Evolutionary conservation across 1,140 invertebrate species (phyloP), one percentile per base, ranked within the genome.

Genomic region (Ephestia elutella): DNA sequence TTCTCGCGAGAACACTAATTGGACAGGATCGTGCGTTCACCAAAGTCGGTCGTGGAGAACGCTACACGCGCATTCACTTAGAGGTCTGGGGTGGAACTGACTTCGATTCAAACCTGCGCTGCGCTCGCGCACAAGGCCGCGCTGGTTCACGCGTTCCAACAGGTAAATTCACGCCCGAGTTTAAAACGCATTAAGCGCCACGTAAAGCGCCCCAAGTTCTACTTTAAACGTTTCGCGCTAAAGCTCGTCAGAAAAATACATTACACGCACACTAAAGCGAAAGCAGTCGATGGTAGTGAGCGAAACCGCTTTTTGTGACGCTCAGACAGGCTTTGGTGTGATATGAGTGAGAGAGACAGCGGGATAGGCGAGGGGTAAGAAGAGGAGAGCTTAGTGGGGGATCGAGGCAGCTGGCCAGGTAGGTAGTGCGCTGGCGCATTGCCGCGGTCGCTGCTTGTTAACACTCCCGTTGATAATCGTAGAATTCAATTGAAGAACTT

Each of bases 61-160:
- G 70, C 68, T 60, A 81, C 77, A 73, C 81, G 81, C 67, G 63
- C 80, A 68, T 65, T 64, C 78, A 75, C 71, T 78, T 68, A 64
- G 82, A 80, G 68, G 75, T 83, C 82, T 82, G 73, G 76, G 80
- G 78, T 86, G 80, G 81, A 82, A 88, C 86, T 88, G 76, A 80
- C 70, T 84, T 63, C 59, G 63, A 78, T 70, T 83, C 75, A 66
- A 86, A 86, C 85, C 82, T 86, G 82, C 79, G 73, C 65, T 83
- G 81, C 81, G 83, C 85, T 83, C 79, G 83, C 85, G 85, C 83
- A 86, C 85, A 88, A 88, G 85, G 85, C 85, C 83, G 83, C 76
- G 81, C 74, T 73, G 77, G 82, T 86, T 86, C 83, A 85, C 83
- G 82, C 83, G 85, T 86, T 86, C 83, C 85, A 84, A 86, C 86